A percentile compares a stretch with the other conserved stretches of the same genome.
Evolutionary conservation across 2,888 invertebrate genomes (phyloP).

Genomic region (Coleophora deauratella): DNA sequence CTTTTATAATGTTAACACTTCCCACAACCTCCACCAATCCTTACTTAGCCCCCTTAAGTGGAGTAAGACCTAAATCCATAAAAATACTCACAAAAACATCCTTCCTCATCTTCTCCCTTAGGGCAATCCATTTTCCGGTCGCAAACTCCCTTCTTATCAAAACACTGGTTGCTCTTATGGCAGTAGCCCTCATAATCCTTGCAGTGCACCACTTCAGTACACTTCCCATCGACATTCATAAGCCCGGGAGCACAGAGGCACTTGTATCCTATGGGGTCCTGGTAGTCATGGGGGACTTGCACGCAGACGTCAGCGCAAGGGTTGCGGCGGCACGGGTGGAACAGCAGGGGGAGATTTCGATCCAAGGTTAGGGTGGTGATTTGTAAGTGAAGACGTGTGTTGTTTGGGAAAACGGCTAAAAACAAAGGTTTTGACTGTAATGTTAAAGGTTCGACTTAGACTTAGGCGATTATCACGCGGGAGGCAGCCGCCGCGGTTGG

Average conservation of each 20-base stretch:
- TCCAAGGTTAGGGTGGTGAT: constrained; percentile 28
- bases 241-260: constrained; percentile 81
- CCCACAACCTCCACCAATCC: too few relatives aligned
- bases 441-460: too few relatives aligned
- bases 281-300: constrained; percentile 31
- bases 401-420: constrained; percentile 66
- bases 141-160: constrained; percentile 48
- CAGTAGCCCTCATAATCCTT: constrained; percentile 59
- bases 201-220: constrained; percentile 68
- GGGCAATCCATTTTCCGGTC: constrained; percentile 68
- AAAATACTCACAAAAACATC: constrained; percentile 45
- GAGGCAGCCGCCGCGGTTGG: too few relatives aligned
- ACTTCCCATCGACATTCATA: constrained; percentile 68
- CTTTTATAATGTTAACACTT: too few relatives aligned
- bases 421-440: constrained; percentile 14
- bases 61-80: too few relatives aligned
- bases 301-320: constrained; percentile 85
- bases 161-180: constrained; percentile 57
- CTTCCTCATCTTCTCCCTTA: constrained; percentile 71
- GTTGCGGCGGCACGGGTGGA: constrained; percentile 76
- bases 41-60: too few relatives aligned
- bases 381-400: constrained; percentile 45
- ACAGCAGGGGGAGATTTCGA: constrained; percentile 22
- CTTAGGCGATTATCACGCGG: too few relatives aligned
- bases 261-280: constrained; percentile 26